phyloP scores from a whole-genome alignment of 92 coral and sea anemone species.

The Epizoanthus ramosus region DNA sequence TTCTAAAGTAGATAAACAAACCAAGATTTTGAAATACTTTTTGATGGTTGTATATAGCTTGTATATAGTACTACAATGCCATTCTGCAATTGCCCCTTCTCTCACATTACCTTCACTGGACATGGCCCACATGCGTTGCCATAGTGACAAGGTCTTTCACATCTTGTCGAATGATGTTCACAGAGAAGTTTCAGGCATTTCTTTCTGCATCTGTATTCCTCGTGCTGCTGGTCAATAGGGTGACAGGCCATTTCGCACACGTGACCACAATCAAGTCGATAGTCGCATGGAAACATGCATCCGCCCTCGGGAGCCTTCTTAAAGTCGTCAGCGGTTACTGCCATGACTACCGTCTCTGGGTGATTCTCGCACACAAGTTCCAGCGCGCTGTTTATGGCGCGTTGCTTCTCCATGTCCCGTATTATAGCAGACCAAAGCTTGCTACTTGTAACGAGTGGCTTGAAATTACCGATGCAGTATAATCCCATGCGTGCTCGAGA shows the following conservation, averaged over 20 bases:
- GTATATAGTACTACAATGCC: too few species aligned
- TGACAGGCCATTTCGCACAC: constrained; percentile 83
- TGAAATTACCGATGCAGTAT: constrained; percentile 83
- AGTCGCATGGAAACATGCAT: constrained; percentile 73
- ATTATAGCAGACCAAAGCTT: constrained; percentile 68
- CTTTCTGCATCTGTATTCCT: constrained; percentile 69
- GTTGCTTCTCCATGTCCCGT: constrained; percentile 53
- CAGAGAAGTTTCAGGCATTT: constrained; percentile 68
- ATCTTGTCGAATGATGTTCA: constrained; percentile 58
- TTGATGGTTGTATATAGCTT: too few species aligned
- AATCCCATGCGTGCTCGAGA: constrained; percentile 86
- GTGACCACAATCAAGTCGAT: constrained; percentile 89
- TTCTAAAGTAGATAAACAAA: too few species aligned
- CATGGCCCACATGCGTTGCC: constrained; percentile 69
- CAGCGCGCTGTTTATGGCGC: constrained; percentile 59
- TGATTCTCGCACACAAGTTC: constrained; percentile 75
- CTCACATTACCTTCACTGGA: constrained; percentile 33
- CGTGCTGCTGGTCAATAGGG: constrained; percentile 78
- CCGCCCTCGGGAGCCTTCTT: constrained; percentile 87
- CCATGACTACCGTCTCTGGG: constrained; percentile 59
- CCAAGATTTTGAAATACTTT: too few species aligned
- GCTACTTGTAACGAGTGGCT: constrained; percentile 63
- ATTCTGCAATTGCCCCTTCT: neutral
- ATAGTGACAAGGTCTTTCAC: constrained; percentile 64
- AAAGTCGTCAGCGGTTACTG: constrained; percentile 66